A percentile compares a stretch with the other conserved stretches of the same genome.
Evolutionary conservation across 2,113 vertebrate genomes (phyloP).

Genomic region (Eleginops maclovinus): DNA sequence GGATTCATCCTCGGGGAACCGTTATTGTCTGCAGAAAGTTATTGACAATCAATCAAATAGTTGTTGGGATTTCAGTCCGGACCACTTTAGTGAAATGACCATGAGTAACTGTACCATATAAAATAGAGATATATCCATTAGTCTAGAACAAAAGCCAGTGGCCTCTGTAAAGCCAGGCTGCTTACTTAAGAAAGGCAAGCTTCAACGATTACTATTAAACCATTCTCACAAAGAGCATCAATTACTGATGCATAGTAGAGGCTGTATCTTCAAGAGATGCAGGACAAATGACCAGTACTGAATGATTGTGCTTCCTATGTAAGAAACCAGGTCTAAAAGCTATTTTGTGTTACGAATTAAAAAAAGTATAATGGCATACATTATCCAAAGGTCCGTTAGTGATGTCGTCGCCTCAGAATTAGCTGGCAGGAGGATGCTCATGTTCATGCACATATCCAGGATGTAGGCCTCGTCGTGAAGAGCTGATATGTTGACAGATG

Average conservation of each 20-base stretch:
- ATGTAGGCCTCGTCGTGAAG: conserved; percentile 45
- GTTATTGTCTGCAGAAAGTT: too few species aligned
- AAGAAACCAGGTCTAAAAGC: too few species aligned
- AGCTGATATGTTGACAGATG: conserved; percentile 28
- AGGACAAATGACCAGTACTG: not conserved
- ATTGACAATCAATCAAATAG: too few species aligned
- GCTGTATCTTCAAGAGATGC: not conserved
- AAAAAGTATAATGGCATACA: conserved; percentile 42
- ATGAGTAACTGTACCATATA: too few species aligned
- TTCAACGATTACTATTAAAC: not conserved
- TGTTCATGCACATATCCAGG: conserved; percentile 58
- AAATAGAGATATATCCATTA: not conserved
- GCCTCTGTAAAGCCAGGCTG: not conserved
- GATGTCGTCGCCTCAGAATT: conserved; percentile 33
- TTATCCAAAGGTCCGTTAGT: conserved; percentile 25
- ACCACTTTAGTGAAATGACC: too few species aligned
- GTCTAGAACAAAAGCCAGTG: not conserved
- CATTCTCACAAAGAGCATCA: not conserved
- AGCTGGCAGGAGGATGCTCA: conserved; percentile 49
- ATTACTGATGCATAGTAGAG: not conserved
- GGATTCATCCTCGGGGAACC: too few species aligned
- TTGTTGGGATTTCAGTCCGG: too few species aligned
- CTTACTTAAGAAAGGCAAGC: not conserved
- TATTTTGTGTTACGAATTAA: conserved; percentile 13
- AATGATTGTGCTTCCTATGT: too few species aligned